Conservation (phyloP, 2,888 invertebrate species). For the Dryobota labecula region DNA sequence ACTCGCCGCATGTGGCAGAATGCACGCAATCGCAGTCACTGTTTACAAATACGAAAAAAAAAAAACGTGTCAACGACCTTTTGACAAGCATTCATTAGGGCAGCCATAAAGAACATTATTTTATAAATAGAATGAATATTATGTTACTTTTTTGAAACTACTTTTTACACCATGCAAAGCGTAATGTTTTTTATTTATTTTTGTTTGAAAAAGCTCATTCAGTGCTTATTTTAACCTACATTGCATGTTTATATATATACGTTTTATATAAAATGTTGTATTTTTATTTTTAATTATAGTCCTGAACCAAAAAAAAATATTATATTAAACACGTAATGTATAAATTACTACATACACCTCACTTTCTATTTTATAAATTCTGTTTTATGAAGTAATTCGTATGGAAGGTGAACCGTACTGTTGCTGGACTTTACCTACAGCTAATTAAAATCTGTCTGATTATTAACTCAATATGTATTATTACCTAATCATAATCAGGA, state of each 20-base stretch:
- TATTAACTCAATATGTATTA: neutral
- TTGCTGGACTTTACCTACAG: too few relatives aligned
- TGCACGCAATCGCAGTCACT: constrained; percentile 77
- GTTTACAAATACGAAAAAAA: constrained; percentile 66
- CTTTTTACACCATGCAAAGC: neutral
- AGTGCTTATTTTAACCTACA: neutral
- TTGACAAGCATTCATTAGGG: constrained; percentile 64
- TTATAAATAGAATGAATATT: constrained; percentile 37
- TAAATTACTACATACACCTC: neutral
- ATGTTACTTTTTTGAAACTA: constrained; percentile 21
- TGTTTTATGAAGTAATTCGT: constrained; percentile 1
- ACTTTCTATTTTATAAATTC: constrained; percentile 23
- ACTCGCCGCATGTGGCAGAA: constrained; percentile 75
- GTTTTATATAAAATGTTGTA: neutral
- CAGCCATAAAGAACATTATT: constrained; percentile 40
- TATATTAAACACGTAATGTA: neutral
- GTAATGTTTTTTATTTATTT: neutral
- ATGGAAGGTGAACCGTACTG: neutral
- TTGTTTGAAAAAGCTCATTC: neutral
- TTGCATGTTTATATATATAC: neutral
- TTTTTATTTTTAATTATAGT: neutral
- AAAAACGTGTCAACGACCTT: constrained; percentile 66
- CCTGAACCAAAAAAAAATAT: neutral
- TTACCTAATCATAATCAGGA: neutral
- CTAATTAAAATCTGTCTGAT: too few relatives aligned